phyloP scores from a whole-genome alignment of 2,113 vertebrate species.

The Butorides virescens region DNA sequence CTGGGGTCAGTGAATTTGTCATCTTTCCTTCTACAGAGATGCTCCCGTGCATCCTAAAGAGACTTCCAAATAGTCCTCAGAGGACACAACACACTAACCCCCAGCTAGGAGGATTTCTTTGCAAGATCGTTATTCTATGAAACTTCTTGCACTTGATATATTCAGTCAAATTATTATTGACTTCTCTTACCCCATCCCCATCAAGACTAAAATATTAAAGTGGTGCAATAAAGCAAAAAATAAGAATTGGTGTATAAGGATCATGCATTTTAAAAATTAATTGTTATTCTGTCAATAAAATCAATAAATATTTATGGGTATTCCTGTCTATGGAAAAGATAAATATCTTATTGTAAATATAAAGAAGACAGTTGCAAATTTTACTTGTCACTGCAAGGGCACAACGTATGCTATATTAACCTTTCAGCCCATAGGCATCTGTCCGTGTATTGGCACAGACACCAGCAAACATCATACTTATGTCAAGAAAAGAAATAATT shows the following conservation, averaged over 20 bases:
- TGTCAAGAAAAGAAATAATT: not conserved
- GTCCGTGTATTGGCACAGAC: not conserved
- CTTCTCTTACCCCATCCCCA: not conserved
- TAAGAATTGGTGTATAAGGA: not conserved
- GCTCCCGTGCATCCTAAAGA: not conserved
- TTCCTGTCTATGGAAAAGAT: not conserved
- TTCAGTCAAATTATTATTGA: not conserved
- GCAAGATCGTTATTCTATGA: not conserved
- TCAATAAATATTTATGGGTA: not conserved
- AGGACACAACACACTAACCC: not conserved
- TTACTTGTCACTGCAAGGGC: not conserved
- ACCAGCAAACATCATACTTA: not conserved
- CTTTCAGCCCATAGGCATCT: not conserved
- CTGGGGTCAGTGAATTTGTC: conserved; percentile 40
- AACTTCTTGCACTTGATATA: not conserved
- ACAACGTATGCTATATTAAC: not conserved
- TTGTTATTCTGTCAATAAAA: not conserved
- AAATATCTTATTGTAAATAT: not conserved
- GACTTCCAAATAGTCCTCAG: not conserved
- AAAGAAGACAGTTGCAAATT: not conserved
- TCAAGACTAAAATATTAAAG: not conserved
- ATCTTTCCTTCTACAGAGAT: conserved; percentile 2
- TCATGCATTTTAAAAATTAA: not conserved
- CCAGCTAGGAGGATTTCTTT: not conserved
- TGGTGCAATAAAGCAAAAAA: not conserved